Base-by-base conservation (phyloP, 2,888 invertebrate genomes). In the Cantharis lateralis region DNA sequence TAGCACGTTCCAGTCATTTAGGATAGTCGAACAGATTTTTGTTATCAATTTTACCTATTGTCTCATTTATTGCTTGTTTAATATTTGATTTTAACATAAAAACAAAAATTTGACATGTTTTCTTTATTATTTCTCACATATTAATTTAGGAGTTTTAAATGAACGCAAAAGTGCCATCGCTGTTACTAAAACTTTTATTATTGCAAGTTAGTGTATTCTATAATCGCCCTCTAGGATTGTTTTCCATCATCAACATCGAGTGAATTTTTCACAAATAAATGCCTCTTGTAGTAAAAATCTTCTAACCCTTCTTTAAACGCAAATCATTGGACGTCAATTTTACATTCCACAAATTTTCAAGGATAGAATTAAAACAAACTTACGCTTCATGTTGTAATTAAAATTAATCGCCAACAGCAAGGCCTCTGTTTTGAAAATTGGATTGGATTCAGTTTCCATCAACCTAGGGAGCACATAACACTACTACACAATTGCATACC, bases 1-100 rank as follows among this genome's bases (percentile, higher is more conserved):
- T 32, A 32, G 32, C 32, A 32, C 32, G 32, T 75, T 75, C 71
- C 71, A 75, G 75, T 75, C 75, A 71, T 75, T 13, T 32, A 32
- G 32, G 32, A 32, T 32, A 32, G 32, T 32, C 13, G 13, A 32
- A 32, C 32, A 32, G 32, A 32, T 32, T 71, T 64, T n/a, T 71
- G 71, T 71, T 71, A 32, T 62, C 18, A 71, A 32, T 71, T 63
- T 62, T 71, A 48, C 5, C 15, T 71, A 26, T 71, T 64, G 64
- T 32, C 61, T 62, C 64, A 63, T 32, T 32, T 32, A 32, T 32
- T 32, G 32, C 32, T 32, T 32, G 32, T 32, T 32, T 32, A 5
- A 32, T 32, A 32, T 32, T 32, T 32, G 13, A 32, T 32, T 32
- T 32, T 32, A n/a, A 32, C 32, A 32, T 32, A 32, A 32, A 70